Evolutionary conservation across 2,113 vertebrate genomes (phyloP), one percentile per base, ranked within the genome.

Genomic region (Phocoena sinus): DNA sequence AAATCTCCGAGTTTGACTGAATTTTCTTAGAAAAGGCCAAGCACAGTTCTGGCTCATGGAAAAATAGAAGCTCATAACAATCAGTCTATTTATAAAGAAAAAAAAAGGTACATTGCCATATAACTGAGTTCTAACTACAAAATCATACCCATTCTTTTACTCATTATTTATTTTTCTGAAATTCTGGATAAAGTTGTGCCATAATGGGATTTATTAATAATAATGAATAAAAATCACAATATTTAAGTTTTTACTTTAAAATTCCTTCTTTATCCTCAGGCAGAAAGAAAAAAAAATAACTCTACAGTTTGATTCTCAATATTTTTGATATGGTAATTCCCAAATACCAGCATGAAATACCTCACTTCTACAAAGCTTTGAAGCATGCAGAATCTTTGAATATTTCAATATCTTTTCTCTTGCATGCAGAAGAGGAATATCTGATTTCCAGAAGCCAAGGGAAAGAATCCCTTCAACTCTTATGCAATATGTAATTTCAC

Each of bases 311-410:
- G 33, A 11, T 60, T 76, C 79, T 26, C 8, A 79, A 63, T 65
- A 50, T 62, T 82, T 93, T 94, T 93, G 26, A 94, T 60, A 44
- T 92, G 63, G 18, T 81, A 85, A 93, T 93, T 44, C 15, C 50
- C 13, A 47, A 21, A 25, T 56, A 63, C 41, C 36, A 68, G 12
- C 9, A 83, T 94, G 28, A 25, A 26, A 58, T 71, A 56, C 36
- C 17, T 67, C 36, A 85, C 13, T 1, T 85, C 21, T 79, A 85
- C 60, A 73, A n/a, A 71, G 47, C 18, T 90, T 90, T 90, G 68
- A 95, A 87, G 76, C 25, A 56, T 68, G 60, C 15, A 60, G 31
- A 80, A 71, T 77, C 63, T 83, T 44, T 88, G 36, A 89, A 79
- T 86, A 95, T 90, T 96, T 95, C 67, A 91, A 25, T 74, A 63